Evolutionary conservation across 2,113 vertebrate species (phyloP).

Genomic region (Odontesthes bonariensis): DNA sequence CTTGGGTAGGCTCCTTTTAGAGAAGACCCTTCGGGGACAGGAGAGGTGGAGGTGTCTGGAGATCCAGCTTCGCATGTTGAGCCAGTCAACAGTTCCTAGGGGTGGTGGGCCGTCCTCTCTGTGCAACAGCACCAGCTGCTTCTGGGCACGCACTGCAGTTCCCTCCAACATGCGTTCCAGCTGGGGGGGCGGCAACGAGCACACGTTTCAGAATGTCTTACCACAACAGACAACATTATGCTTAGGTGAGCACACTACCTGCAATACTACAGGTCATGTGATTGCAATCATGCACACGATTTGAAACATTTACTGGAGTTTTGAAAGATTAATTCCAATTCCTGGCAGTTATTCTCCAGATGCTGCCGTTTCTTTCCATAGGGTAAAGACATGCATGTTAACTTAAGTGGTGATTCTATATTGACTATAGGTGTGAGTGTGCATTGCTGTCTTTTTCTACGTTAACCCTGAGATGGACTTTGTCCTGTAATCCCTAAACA

Average conservation of each 20-base stretch:
- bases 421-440: too few relatives aligned
- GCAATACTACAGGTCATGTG: neutral
- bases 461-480: too few relatives aligned
- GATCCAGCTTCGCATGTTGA: conserved; percentile 98
- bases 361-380: too few relatives aligned
- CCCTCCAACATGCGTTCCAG: conserved; percentile 95
- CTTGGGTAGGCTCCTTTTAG: conserved; percentile 89
- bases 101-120: conserved; percentile 91
- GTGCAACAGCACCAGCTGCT: conserved; percentile 92
- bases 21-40: conserved; percentile 93
- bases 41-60: conserved; percentile 93
- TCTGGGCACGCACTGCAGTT: conserved; percentile 92
- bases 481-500: too few relatives aligned
- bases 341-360: too few relatives aligned
- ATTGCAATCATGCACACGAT: too few relatives aligned
- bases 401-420: too few relatives aligned
- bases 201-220: neutral
- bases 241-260: neutral
- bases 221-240: neutral
- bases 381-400: too few relatives aligned
- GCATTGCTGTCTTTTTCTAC: too few relatives aligned
- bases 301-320: too few relatives aligned
- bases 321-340: too few relatives aligned
- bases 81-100: conserved; percentile 91
- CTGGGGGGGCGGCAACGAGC: conserved; percentile 68